A percentile compares a stretch with the other conserved stretches of the same genome.
Conservation (phyloP, 1,140 invertebrate species). For the Plodia interpunctella region DNA sequence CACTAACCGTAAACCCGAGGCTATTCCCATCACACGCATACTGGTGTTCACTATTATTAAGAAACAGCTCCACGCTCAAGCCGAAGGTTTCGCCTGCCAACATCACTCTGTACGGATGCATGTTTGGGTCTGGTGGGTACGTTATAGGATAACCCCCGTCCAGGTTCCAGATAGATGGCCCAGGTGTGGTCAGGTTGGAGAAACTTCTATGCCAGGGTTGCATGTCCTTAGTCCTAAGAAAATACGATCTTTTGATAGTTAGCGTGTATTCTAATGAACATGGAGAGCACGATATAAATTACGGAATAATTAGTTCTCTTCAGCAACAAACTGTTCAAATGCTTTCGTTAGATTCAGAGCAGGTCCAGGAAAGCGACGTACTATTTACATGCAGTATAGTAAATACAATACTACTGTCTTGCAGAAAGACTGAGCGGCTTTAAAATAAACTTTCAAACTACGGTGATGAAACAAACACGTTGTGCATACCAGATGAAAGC, state of each 20-base stretch:
- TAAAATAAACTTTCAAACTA: no score
- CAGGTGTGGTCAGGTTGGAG: constrained; percentile 17
- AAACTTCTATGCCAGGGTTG: constrained; percentile 49
- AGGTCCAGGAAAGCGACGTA: no score
- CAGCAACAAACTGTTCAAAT: no score
- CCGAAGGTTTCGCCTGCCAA: constrained; percentile 60
- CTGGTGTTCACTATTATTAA: constrained; percentile 65
- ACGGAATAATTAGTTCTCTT: no score
- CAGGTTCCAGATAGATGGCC: constrained; percentile 41
- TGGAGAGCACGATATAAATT: no score
- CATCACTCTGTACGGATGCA: constrained; percentile 54
- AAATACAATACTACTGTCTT: no score
- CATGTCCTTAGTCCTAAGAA: constrained; percentile 51
- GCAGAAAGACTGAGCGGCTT: no score
- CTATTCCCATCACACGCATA: constrained; percentile 60
- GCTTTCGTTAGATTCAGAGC: no score
- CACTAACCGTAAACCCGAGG: constrained; percentile 61
- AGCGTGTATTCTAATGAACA: no score
- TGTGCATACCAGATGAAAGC: no score
- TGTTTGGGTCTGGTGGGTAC: constrained; percentile 45
- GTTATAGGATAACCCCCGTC: constrained; percentile 53
- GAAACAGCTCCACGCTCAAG: constrained; percentile 52
- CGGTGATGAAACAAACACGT: no score
- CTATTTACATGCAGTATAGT: no score
- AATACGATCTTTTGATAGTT: constrained; percentile 12